A percentile compares a stretch with the other conserved stretches of the same genome.
phyloP scores from a whole-genome alignment of 2,888 invertebrate species.

The Perizoma affinitatum region DNA sequence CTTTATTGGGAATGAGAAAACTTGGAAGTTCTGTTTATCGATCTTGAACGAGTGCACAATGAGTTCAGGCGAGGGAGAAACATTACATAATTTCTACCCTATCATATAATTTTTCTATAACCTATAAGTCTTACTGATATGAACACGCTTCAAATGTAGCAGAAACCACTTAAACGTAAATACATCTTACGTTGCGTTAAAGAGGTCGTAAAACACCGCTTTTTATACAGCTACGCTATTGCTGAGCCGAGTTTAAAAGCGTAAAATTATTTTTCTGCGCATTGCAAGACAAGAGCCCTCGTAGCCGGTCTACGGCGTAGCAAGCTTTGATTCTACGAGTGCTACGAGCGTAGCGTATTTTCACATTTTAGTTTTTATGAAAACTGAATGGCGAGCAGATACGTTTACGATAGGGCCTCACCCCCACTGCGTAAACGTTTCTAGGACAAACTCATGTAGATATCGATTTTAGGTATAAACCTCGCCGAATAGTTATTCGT shows the following conservation, averaged over 20 bases:
- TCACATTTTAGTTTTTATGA: constrained; percentile 15
- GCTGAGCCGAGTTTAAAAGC: constrained; percentile 17
- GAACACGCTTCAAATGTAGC: background rate
- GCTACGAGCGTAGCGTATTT: constrained; percentile 25
- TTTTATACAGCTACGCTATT: constrained; percentile 11
- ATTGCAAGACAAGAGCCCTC: constrained; percentile 23
- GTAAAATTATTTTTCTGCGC: constrained; percentile 27
- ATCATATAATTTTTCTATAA: too few relatives aligned
- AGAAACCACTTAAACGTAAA: constrained; percentile 6
- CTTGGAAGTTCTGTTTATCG: constrained; percentile 14
- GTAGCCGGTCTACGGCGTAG: constrained; percentile 34
- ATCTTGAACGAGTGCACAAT: constrained; percentile 15
- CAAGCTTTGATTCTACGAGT: constrained; percentile 24
- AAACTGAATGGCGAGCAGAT: constrained; percentile 10
- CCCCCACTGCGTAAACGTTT: too few relatives aligned
- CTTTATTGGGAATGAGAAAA: constrained; percentile 18
- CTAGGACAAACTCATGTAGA: too few relatives aligned
- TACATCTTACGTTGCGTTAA: constrained; percentile 11
- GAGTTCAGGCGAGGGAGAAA: background rate
- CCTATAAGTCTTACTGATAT: too few relatives aligned
- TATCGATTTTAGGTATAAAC: too few relatives aligned
- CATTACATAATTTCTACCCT: background rate
- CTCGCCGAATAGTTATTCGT: too few relatives aligned
- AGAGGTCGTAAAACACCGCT: constrained; percentile 16
- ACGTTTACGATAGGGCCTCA: too few relatives aligned